Conservation (phyloP, 2,888 invertebrate genomes). For the Drosophila sordidula region DNA sequence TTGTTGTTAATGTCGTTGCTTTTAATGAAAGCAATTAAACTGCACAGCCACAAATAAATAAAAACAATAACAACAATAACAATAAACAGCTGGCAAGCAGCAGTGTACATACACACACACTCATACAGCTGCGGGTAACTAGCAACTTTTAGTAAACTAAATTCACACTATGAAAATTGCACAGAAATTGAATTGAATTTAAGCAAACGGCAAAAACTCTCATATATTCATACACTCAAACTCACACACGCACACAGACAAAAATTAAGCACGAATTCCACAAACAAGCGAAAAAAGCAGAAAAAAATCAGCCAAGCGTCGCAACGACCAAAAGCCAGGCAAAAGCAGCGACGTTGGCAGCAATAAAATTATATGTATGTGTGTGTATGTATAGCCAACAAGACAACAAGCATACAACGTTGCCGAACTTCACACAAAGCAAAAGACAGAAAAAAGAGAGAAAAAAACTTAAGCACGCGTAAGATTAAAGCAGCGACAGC, state of each 20-base stretch:
- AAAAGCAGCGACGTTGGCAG: slow-evolving; percentile 60
- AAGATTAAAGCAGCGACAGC: slow-evolving; percentile 70
- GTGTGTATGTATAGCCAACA: slow-evolving; percentile 45
- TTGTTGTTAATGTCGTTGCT: slow-evolving; percentile 37
- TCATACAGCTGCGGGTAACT: slow-evolving; percentile 32
- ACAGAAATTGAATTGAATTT: slow-evolving; percentile 74
- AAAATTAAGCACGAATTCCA: slow-evolving; percentile 79
- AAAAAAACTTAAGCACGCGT: slow-evolving; percentile 68
- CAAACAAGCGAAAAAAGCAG: slow-evolving; percentile 52
- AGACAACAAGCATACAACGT: slow-evolving; percentile 42
- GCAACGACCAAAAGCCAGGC: slow-evolving; percentile 49
- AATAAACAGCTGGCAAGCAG: slow-evolving; percentile 50
- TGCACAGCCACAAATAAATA: slow-evolving; percentile 72
- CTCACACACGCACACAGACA: slow-evolving; percentile 34
- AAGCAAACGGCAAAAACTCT: slow-evolving; percentile 59
- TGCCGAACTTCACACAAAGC: slow-evolving; percentile 68
- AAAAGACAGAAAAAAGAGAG: slow-evolving; percentile 38
- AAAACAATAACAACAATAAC: slow-evolving; percentile 44
- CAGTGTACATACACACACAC: slow-evolving; percentile 21
- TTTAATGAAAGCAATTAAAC: slow-evolving; percentile 75
- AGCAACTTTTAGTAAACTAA: slow-evolving; percentile 63
- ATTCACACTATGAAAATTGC: slow-evolving; percentile 73
- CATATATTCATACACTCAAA: slow-evolving; percentile 16
- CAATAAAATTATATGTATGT: slow-evolving; percentile 52
- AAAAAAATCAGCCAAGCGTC: slow-evolving; percentile 59